phyloP scores from a whole-genome alignment of 2,888 invertebrate genomes.

The Mellilla xanthometata region DNA sequence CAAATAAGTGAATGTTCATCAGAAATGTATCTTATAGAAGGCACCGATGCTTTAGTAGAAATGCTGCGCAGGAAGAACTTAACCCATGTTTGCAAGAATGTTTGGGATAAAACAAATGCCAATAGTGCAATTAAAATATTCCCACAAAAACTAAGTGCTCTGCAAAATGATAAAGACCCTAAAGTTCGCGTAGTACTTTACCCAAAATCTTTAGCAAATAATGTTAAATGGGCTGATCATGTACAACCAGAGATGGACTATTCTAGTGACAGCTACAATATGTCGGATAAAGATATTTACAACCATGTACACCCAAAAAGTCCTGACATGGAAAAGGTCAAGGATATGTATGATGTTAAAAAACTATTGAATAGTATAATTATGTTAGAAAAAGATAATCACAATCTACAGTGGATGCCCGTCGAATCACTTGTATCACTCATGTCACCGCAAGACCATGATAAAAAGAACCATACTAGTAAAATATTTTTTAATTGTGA shows the following conservation, averaged over 20 bases:
- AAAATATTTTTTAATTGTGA: neutral
- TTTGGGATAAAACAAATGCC: neutral
- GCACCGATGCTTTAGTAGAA: slow-evolving; percentile 18
- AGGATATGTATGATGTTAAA: slow-evolving; percentile 3
- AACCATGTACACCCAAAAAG: too few species aligned
- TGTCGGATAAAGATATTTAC: too few species aligned
- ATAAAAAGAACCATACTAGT: neutral
- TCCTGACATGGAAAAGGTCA: neutral
- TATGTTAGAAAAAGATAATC: slow-evolving; percentile 5
- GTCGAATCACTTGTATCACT: slow-evolving; percentile 33
- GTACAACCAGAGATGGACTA: slow-evolving; percentile 13
- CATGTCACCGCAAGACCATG: slow-evolving; percentile 24
- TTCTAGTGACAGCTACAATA: too few species aligned
- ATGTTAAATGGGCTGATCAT: slow-evolving; percentile 21
- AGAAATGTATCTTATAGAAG: slow-evolving; percentile 16
- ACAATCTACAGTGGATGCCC: slow-evolving; percentile 33
- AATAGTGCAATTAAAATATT: slow-evolving; percentile 8
- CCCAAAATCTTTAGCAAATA: slow-evolving; percentile 18
- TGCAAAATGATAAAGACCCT: slow-evolving; percentile 1
- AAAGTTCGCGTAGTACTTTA: slow-evolving; percentile 16
- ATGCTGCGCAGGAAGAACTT: slow-evolving; percentile 18
- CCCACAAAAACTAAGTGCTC: slow-evolving; percentile 3
- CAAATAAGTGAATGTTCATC: slow-evolving; percentile 13
- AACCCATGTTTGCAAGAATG: slow-evolving; percentile 19
- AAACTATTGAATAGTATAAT: slow-evolving; percentile 35